Conservation (phyloP, 2,888 invertebrate genomes). For the Sarcophaga rosellei region DNA sequence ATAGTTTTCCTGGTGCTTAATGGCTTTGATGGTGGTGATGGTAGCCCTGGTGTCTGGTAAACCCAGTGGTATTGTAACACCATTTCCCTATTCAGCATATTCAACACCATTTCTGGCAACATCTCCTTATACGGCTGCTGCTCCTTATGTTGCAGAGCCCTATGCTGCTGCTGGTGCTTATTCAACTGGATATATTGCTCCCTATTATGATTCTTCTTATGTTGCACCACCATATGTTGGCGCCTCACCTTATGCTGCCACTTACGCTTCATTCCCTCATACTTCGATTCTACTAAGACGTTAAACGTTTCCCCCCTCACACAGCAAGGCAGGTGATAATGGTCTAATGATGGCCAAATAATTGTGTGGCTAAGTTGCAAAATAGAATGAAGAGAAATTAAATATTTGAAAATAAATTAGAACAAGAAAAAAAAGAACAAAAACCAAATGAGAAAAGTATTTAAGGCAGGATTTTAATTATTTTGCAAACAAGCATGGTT, state of each 20-base stretch:
- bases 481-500: too few relatives aligned
- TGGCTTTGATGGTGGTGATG: slow-evolving; percentile 22
- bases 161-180: background rate
- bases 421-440: background rate
- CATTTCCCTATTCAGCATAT: slow-evolving; percentile 60
- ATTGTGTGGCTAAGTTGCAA: background rate
- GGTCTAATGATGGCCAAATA: background rate
- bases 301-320: background rate
- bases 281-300: slow-evolving; percentile 29
- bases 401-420: background rate
- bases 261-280: slow-evolving; percentile 22
- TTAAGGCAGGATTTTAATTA: background rate
- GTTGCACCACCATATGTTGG: slow-evolving; percentile 67
- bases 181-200: slow-evolving; percentile 53
- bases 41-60: slow-evolving; percentile 65
- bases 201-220: slow-evolving; percentile 40
- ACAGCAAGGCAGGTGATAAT: background rate
- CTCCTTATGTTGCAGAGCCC: slow-evolving; percentile 24
- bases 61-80: slow-evolving; percentile 59
- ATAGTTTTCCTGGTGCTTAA: slow-evolving; percentile 63
- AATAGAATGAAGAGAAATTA: background rate
- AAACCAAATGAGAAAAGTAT: background rate
- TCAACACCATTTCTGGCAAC: slow-evolving; percentile 18
- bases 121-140: slow-evolving; percentile 45
- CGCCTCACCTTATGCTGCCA: slow-evolving; percentile 69